phyloP scores from a whole-genome alignment of 2,113 vertebrate species.

The Xenus cinereus region DNA sequence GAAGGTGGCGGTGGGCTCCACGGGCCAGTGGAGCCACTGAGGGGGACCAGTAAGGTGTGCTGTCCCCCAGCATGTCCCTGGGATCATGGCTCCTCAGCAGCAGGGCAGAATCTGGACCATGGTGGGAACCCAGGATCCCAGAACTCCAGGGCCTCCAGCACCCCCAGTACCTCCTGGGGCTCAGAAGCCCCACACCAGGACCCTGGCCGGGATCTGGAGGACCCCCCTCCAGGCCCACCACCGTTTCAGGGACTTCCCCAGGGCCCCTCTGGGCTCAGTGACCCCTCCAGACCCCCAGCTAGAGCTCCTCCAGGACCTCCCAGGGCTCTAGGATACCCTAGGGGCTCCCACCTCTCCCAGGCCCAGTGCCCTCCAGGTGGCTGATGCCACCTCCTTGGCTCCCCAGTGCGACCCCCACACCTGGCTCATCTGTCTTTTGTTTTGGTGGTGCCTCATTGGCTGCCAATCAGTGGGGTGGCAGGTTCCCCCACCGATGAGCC shows the following conservation, averaged over 20 bases:
- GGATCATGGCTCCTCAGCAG: neutral
- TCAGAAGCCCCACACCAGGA: neutral
- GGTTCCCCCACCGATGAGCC: accelerated
- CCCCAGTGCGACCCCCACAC: accelerated
- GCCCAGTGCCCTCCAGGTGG: neutral
- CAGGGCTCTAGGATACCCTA: too few species aligned
- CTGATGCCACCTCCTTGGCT: neutral
- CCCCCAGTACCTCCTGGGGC: accelerated
- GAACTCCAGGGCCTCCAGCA: neutral
- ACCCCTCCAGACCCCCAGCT: neutral
- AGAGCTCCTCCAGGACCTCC: neutral
- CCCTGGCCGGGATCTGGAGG: neutral
- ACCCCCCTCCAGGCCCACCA: neutral
- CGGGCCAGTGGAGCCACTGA: neutral
- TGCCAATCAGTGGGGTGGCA: too few species aligned
- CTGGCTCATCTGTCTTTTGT: neutral
- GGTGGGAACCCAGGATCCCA: neutral
- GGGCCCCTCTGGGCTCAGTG: neutral
- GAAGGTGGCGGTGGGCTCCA: neutral
- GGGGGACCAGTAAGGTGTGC: accelerated
- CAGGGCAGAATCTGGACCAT: neutral
- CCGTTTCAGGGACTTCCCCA: neutral
- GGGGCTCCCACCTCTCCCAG: neutral
- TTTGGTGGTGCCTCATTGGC: neutral
- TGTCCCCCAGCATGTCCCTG: neutral